These are phyloP conservation scores for Leptura quadrifasciata DNA, from an alignment of 2,888 invertebrate species.

Conservation along the genomic window DNA sequence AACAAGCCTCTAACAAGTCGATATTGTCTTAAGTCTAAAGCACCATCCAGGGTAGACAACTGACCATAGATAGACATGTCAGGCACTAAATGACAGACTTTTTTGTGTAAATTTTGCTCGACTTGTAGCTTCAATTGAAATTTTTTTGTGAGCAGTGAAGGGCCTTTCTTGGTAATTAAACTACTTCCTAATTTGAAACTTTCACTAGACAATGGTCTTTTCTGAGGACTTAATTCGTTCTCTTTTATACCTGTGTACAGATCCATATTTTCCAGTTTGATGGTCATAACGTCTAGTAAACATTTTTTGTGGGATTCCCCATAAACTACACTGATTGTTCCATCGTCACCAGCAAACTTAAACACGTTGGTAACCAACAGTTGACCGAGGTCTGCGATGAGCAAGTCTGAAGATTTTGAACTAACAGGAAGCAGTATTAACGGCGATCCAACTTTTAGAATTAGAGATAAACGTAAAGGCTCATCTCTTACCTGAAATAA, in stretches of 20 bases:
- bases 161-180: conserved; percentile 76
- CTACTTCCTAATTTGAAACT: conserved; percentile 74
- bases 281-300: conserved; percentile 84
- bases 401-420: conserved; percentile 84
- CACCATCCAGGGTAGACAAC: conserved; percentile 88
- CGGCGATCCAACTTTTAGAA: conserved; percentile 85
- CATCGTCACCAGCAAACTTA: conserved; percentile 77
- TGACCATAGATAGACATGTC: conserved; percentile 91
- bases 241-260: conserved; percentile 79
- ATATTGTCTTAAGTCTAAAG: conserved; percentile 90
- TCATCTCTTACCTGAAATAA: conserved; percentile 68
- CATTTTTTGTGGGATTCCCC: conserved; percentile 74
- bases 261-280: conserved; percentile 86
- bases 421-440: conserved; percentile 92
- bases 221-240: conserved; percentile 58
- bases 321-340: conserved; percentile 74
- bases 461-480: conserved; percentile 75
- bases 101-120: conserved; percentile 86
- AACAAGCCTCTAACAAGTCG: conserved; percentile 91
- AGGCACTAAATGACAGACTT: conserved; percentile 77
- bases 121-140: conserved; percentile 87
- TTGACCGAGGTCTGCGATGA: conserved; percentile 88
- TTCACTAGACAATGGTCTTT: conserved; percentile 52
- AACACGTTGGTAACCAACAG: conserved; percentile 88
- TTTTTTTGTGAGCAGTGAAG: conserved; percentile 87